These are phyloP conservation scores for Mystacides longicornis DNA, from an alignment of 2,888 invertebrate genomes.

Conservation along the genomic window DNA sequence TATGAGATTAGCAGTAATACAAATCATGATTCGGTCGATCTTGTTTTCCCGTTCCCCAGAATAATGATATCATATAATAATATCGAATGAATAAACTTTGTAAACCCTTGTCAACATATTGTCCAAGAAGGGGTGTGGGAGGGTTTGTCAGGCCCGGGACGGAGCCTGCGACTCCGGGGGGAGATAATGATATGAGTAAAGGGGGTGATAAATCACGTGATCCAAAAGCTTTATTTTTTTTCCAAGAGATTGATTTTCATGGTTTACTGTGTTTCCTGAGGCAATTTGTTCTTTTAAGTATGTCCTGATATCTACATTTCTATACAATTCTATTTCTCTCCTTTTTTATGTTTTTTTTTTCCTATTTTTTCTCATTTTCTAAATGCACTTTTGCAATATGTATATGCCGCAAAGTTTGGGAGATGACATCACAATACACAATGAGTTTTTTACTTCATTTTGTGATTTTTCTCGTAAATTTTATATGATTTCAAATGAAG, in stretches of 20 bases:
- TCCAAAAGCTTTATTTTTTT: constrained; percentile 25
- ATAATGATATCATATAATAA: no score
- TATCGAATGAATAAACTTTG: constrained; percentile 21
- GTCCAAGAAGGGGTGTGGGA: constrained; percentile 11
- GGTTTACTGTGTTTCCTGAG: constrained; percentile 23
- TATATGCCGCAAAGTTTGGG: no score
- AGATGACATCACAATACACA: no score
- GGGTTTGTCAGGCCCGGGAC: neutral
- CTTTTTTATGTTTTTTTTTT: constrained; percentile 11
- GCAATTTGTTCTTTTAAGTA: constrained; percentile 22
- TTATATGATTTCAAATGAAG: no score
- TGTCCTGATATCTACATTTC: neutral
- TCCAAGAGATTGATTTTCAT: constrained; percentile 27
- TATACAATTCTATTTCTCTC: neutral
- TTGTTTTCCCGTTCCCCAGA: no score
- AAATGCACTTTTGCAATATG: constrained; percentile 20
- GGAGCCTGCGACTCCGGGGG: neutral
- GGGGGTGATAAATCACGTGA: constrained; percentile 22
- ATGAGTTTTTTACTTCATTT: no score
- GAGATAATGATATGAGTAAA: neutral
- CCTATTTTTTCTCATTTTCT: constrained; percentile 25
- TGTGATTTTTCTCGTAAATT: no score
- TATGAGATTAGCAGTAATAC: no score
- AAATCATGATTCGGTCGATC: no score
- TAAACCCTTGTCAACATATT: constrained; percentile 25